Evolutionary conservation across 2,113 vertebrate genomes (phyloP).

Genomic region (Azemiops feae): DNA sequence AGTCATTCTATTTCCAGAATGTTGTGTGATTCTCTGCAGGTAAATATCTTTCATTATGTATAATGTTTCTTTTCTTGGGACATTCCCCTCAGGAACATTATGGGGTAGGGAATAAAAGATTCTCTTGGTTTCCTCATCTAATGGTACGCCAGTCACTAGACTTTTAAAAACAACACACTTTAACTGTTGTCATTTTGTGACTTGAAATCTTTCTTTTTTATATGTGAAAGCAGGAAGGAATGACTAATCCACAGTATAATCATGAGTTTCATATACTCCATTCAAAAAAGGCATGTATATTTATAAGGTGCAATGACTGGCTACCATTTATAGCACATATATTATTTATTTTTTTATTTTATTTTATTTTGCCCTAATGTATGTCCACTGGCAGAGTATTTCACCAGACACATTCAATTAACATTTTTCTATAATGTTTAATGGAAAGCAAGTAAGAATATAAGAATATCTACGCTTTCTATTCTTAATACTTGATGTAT

Average conservation of each 20-base stretch:
- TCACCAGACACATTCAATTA: background rate
- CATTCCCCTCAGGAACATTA: background rate
- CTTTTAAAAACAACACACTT: background rate
- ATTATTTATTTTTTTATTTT: background rate
- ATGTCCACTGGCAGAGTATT: background rate
- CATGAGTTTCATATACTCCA: background rate
- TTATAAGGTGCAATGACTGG: background rate
- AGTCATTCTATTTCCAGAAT: no score
- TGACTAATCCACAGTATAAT: background rate
- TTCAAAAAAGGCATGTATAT: background rate
- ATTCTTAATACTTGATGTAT: background rate
- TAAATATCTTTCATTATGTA: background rate
- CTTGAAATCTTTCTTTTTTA: background rate
- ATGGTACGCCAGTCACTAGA: background rate
- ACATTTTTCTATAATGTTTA: background rate
- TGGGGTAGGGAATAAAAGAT: background rate
- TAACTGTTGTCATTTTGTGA: background rate
- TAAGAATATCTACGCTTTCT: background rate
- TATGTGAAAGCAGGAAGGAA: background rate
- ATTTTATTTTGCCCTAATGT: background rate
- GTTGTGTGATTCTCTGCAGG: background rate
- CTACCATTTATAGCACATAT: background rate
- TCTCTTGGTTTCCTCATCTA: background rate
- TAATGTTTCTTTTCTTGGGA: background rate
- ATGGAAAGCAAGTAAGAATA: background rate